Conservation (phyloP, 2,113 vertebrate genomes). For the Arenaria interpres region DNA sequence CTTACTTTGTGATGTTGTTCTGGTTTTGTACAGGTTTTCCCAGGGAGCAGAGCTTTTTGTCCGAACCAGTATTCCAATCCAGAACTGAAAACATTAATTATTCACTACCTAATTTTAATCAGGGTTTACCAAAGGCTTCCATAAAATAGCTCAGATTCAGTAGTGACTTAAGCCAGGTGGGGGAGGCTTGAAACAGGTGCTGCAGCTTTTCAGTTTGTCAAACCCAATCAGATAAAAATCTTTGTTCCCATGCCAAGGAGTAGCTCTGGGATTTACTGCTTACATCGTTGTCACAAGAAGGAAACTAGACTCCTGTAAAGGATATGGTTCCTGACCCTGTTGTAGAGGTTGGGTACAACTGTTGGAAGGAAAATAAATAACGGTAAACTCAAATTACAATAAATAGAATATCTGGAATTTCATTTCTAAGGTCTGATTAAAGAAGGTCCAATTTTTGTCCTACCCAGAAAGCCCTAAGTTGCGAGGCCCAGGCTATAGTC, state of each 20-base stretch:
- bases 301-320: background rate
- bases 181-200: background rate
- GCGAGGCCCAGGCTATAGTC: background rate
- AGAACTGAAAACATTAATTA: background rate
- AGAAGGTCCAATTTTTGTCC: background rate
- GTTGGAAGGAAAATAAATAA: background rate
- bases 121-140: background rate
- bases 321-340: background rate
- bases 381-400: background rate
- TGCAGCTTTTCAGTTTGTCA: background rate
- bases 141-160: background rate
- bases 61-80: background rate
- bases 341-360: background rate
- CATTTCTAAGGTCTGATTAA: background rate
- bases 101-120: background rate
- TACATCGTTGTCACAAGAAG: background rate
- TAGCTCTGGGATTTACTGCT: background rate
- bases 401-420: background rate
- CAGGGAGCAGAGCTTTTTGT: background rate
- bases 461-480: no score
- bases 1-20: background rate
- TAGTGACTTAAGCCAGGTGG: background rate
- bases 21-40: background rate
- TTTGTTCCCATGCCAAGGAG: background rate
- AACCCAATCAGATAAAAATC: background rate